Evolutionary conservation across 1,140 invertebrate species (phyloP), one percentile per base, ranked within the genome.

Genomic region (Zeugodacus cucurbitae): DNA sequence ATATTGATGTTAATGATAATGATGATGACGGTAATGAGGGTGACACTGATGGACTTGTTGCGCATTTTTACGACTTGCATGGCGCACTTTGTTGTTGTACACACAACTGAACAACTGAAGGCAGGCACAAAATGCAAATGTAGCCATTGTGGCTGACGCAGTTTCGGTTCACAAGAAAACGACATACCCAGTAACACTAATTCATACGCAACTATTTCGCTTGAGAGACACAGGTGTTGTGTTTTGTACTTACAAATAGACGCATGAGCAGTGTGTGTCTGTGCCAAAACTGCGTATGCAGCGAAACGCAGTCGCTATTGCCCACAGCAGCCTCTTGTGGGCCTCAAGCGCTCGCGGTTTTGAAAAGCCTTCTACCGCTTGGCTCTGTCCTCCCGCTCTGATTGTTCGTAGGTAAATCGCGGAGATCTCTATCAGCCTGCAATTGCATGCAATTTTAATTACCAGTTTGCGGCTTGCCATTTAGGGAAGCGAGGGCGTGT

Each of bases 361-460:
- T 54, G 14, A 54, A 54, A 17, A 54, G 4, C 5, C 14, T 54
- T 54, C 48, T 17, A 17, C 37, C 7, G 37, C 44, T 14, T 14
- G 44, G 10, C 44, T 0, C 14, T 14, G 11, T 10, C 44, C 44
- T 10, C 44, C 32, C 0, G 62, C 11, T 34, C 17, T 5, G 3
- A 11, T 67, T 34, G 62, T 67, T 74, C 22, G 70, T 34, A 37
- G 70, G 32, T 44, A 41, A 74, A 74, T 74, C 22, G 70, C 70
- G 22, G 37, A 41, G 70, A 74, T 41, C n/a, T 41, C 37, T 74
- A 74, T 74, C 70, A 34, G 70, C 22, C 41, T 74, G 70, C 70
- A 74, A 74, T 74, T 74, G 67, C 67, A 74, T 74, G 67, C 67
- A 41, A 74, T 29, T 74, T 74, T 74, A 41, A 74, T 74, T 74